Evolutionary conservation across 1,140 invertebrate species (phyloP), one percentile per base, ranked within the genome.

Genomic region (Leptonema lineaticorne): DNA sequence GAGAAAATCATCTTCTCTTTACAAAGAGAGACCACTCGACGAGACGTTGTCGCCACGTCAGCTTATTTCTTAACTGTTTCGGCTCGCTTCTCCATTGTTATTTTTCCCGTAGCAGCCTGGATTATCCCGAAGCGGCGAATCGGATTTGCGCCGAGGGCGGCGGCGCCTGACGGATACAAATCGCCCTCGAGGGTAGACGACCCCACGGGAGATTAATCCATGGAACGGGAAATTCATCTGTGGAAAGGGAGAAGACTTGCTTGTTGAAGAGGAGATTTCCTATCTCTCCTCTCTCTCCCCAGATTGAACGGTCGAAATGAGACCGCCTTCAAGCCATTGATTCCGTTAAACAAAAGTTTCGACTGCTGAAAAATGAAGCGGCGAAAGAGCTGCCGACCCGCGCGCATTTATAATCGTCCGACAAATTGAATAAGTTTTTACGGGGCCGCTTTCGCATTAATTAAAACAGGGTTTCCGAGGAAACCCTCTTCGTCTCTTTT

Each of bases 391-490:
- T n/a, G n/a, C n/a, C 56, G 56, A 58, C 48, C 41, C n/a, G 20
- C 18, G 33, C 28, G 53, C 29, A 30, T 48, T 62, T 48, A 68
- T 71, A 68, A 68, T 71, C 63, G 53, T 33, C 60, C 48, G 63
- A 66, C 66, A 71, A 69, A 69, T 68, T 71, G 63, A 71, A 71
- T 69, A 71, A 71, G 66, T 71, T 71, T 71, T 68, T 68, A 64
- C 2, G 37, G 37, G 37, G 37, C 37, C 37, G 68, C 41, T 41
- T 16, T 37, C 33, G 63, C 63, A 71, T 71, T 71, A 71, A 71
- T 68, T 71, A 71, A 71, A 71, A 69, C 37, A n/a, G 41, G 30
- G 57, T 29, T 30, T 14, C 37, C 37, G 37, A 41, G 26, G 56
- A 16, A 58, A 26, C 56, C 6, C 20, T 14, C n/a, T 14, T 26